Base-by-base conservation (phyloP, 2,113 vertebrate species). In the Coptodon bakossiorum region DNA sequence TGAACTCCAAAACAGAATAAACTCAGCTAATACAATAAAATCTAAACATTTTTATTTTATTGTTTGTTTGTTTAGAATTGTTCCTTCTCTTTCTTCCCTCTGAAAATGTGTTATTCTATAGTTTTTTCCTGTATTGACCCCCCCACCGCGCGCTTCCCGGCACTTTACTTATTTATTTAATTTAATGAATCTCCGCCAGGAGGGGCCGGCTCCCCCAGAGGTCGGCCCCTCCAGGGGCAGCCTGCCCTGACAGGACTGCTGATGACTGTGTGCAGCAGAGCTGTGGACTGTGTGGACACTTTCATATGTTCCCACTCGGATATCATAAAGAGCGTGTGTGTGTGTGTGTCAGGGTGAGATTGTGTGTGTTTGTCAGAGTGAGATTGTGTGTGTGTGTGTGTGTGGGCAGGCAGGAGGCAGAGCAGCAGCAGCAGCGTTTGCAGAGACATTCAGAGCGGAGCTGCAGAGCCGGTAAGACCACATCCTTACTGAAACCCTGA, bases 141-240 rank as follows among this genome's bases (percentile, higher is more conserved):
- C 1, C 5, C n/a, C 8, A 2, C 2, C 7, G 0, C 3, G 0
- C 4, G 1, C 14, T 31, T 1, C 13, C 56, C 24, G 7, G 4
- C 7, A 16, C 7, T 59, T 59, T 57, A 29, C 29, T 56, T 56
- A 13, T 5, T 29, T 5, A 29, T n/a, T 52, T n/a, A 6, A 54
- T 61, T 61, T 29, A 14, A 27, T 27, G 24, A 57, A 16, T 16
- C 13, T 8, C 13, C 3, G 2, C 14, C 27, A 9, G 29, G 57
- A 61, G 27, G 27, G 27, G 56, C 56, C 27, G 4, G 8, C 56
- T 29, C 56, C 54, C 12, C 54, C 4, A 27, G 54, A 57, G 22
- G 22, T 56, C 22, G 5, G 43, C 40, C 40, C 40, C 40, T 13
- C 12, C 5, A 5, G 40, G 40, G 38, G 3, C 9, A 40, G 38